Evolutionary conservation across 2,113 vertebrate genomes (phyloP), one percentile per base, ranked within the genome.

Genomic region (Eretmochelys imbricata): DNA sequence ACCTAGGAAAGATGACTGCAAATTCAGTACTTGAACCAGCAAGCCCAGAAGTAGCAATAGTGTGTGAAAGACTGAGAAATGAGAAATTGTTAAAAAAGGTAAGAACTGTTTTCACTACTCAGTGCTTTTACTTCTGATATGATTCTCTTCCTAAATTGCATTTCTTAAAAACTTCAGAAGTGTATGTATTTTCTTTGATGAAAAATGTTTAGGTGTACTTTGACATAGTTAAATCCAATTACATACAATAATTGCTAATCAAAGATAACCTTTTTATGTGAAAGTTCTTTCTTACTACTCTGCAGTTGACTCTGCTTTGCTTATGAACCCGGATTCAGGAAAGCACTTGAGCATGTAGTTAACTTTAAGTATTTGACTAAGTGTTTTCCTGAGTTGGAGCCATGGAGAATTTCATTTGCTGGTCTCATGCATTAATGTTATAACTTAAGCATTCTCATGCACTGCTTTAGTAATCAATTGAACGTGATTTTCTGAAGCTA

Each of bases 61-160:
- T 99, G 4, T 99, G 99, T 97, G 99, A 99, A 96, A 99, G 98
- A 96, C 98, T 99, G 50, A 98, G 98, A 97, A 98, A 98, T 82
- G 99, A 99, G 88, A 97, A 98, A 4, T 91, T 98, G 8, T 97
- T 99, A 19, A 99, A 98, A 96, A 99, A 99, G 98, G 99, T 99
- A 97, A 95, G 89, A 65, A 46, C 38, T 48, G 78, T 31, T 82
- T 75, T 90, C 8, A 2, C 27, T 53, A 72, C 82, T 53, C 6
- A 0, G 8, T 57, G 54, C 16, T n/a, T 88, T 11, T 19, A 13
- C 35, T 80, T 65, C 22, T 72, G n/a, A 4, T 6, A 89, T 88
- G 42, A 72, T 16, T 93, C 35, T 53, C 16, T 53, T 48, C 65
- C 19, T 62, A 89, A 38, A 55, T 88, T 93, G 19, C 42, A 65